Base-by-base conservation (phyloP, 1,140 invertebrate genomes). In the Pararge aegeria region DNA sequence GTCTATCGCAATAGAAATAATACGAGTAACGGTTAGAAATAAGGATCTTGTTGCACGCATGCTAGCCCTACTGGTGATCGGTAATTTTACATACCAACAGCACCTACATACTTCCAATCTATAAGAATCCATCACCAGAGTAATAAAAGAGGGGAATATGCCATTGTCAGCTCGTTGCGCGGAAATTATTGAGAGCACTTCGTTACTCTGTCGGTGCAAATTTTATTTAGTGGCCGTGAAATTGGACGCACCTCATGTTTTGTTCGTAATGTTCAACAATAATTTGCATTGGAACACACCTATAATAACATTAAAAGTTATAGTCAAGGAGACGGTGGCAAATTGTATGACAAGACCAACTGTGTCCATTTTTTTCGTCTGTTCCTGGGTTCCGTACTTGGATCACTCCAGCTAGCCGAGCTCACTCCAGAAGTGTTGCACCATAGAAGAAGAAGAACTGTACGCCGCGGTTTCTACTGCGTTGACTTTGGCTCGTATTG, bases 171-270 rank as follows among this genome's bases (percentile, higher is more conserved):
- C 37, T 13, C 38, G 37, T 40, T 37, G 15, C 18, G 15, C 5
- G 71, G 70, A 64, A 86, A 80, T 88, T 88, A 88, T 86, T 78
- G 75, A 78, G 74, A 76, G 50, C 76, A 76, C 83, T 86, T 83
- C 80, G 78, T 86, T 81, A 85, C 64, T 70, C 68, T 81, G 80
- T 82, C 83, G 71, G 74, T 61, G 82, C 68, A 83, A 88, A 88
- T 88, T 88, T 87, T 88, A 84, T 88, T 85, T 88, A 88, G 73
- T 81, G 73, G 21, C 78, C 83, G 69, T 88, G 82, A 85, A 88
- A 87, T 88, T 88, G 78, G 75, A 83, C 77, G 67, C 64, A 55
- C 64, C 53, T 68, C 71, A 72, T 74, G 75, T 82, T 80, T 69
- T 65, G 53, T 58, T 67, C 61, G 50, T 59, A 54, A 30, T 66